Evolutionary conservation across 2,888 invertebrate genomes (phyloP).

Genomic region (Lepidochitona cinerea): DNA sequence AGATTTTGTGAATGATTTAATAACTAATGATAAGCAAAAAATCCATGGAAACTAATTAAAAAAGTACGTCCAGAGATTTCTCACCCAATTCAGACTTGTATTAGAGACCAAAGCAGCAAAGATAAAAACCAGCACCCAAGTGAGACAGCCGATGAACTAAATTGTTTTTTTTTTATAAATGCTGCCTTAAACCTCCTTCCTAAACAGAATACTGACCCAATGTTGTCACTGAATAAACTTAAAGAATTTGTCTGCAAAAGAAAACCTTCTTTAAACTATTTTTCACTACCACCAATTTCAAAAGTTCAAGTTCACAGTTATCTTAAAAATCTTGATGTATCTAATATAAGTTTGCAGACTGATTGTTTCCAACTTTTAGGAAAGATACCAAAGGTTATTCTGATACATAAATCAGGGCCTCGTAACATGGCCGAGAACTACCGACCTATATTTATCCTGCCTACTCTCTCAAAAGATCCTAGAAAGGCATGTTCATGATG

Average conservation of each 20-base stretch:
- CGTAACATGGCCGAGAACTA: not conserved
- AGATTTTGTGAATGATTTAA: not conserved
- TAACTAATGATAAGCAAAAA: not conserved
- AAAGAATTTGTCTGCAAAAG: not conserved
- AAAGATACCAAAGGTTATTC: not conserved
- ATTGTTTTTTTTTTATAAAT: not conserved
- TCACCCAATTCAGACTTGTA: no score
- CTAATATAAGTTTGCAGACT: not conserved
- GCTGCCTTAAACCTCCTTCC: not conserved
- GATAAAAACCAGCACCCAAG: not conserved
- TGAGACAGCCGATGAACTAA: not conserved
- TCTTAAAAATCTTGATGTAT: not conserved
- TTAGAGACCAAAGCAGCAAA: not conserved
- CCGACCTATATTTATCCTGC: no score
- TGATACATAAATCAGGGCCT: not conserved
- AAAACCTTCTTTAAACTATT: not conserved
- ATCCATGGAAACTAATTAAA: not conserved
- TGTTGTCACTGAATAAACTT: not conserved
- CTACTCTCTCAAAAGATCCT: not conserved
- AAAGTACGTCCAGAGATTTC: not conserved
- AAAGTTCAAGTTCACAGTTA: not conserved
- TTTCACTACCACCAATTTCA: not conserved
- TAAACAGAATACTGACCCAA: not conserved
- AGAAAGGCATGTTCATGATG: not conserved
- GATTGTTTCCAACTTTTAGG: not conserved